These are phyloP conservation scores for Polyommatus icarus DNA, from an alignment of 2,888 invertebrate species.

Conservation along the genomic window DNA sequence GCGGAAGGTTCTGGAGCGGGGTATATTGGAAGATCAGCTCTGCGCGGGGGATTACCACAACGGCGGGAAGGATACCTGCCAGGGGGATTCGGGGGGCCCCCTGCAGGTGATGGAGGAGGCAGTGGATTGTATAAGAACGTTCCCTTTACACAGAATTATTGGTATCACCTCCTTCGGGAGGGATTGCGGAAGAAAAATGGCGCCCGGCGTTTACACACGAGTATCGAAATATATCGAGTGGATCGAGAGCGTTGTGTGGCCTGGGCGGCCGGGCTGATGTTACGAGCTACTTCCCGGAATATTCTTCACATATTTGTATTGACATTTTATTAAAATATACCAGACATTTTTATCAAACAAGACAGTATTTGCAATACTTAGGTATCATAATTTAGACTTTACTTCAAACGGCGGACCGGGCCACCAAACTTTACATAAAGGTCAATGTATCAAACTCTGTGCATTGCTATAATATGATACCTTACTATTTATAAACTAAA, in stretches of 20 bases:
- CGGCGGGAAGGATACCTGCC: conserved; percentile 73
- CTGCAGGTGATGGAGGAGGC: conserved; percentile 64
- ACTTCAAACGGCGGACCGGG: too few relatives aligned
- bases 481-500: not conserved
- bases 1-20: conserved; percentile 56
- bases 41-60: conserved; percentile 73
- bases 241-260: conserved; percentile 77
- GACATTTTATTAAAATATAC: not conserved
- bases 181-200: conserved; percentile 73
- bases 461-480: too few relatives aligned
- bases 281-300: not conserved
- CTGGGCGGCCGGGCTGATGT: conserved; percentile 51
- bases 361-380: not conserved
- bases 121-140: conserved; percentile 61
- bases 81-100: conserved; percentile 76
- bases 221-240: conserved; percentile 71
- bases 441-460: too few relatives aligned
- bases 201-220: conserved; percentile 76
- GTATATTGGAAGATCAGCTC: conserved; percentile 62
- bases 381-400: not conserved
- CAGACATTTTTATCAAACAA: not conserved
- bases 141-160: conserved; percentile 69
- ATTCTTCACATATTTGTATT: not conserved
- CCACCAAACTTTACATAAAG: too few relatives aligned
- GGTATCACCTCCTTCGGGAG: conserved; percentile 79